Evolutionary conservation across 1,140 invertebrate species (phyloP).

Genomic region (Plutomurus gul): DNA sequence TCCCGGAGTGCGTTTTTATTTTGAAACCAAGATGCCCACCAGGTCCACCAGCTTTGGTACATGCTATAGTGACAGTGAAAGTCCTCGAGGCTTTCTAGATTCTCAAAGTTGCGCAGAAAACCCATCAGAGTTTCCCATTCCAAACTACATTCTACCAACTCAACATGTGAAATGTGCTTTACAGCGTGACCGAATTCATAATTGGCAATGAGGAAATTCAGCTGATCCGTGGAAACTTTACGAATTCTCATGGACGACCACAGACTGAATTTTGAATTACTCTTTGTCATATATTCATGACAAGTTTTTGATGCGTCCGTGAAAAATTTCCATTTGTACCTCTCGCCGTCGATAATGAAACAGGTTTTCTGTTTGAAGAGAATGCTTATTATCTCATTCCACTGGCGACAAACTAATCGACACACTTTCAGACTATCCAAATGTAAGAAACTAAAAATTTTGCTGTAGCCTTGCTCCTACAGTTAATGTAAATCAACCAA

Average conservation of each 20-base stretch:
- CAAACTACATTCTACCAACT: neutral
- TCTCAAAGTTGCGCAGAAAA: neutral
- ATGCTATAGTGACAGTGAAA: neutral
- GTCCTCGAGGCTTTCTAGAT: neutral
- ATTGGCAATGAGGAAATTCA: neutral
- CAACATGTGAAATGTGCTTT: neutral
- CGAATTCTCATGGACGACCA: slow-evolving; percentile 33
- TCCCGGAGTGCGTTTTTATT: neutral
- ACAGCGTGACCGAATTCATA: neutral
- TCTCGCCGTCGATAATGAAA: neutral
- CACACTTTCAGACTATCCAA: neutral
- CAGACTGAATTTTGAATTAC: slow-evolving; percentile 3
- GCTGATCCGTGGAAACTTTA: neutral
- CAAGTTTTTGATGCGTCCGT: neutral
- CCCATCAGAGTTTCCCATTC: neutral
- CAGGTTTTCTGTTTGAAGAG: neutral
- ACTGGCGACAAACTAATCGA: neutral
- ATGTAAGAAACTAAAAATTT: neutral
- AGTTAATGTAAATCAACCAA: too few relatives aligned
- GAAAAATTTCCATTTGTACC: neutral
- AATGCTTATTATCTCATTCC: neutral
- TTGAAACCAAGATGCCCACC: neutral
- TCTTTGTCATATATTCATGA: neutral
- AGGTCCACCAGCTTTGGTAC: neutral
- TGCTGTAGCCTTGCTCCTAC: neutral